Base-by-base conservation (phyloP, 2,888 invertebrate genomes). In the Mythimna ferrago region DNA sequence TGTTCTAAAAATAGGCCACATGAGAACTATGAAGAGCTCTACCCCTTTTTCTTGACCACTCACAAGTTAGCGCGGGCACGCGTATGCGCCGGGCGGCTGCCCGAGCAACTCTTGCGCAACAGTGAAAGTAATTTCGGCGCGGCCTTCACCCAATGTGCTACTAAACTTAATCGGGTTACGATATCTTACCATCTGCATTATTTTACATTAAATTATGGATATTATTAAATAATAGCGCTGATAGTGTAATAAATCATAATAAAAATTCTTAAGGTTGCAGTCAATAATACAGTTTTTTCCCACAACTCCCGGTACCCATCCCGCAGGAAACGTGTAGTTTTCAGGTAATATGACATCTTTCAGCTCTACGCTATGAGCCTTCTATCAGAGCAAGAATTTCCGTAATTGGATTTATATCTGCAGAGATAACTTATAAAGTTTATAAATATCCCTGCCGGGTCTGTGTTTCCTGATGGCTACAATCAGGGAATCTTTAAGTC, bases 61-160 rank as follows among this genome's bases (percentile, higher is more conserved):
- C 53, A 54, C 57, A 53, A 63, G 62, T 57, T 19, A 68, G 61
- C n/a, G n/a, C n/a, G n/a, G n/a, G n/a, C n/a, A 61, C 48, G 82
- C 79, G 70, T 72, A 32, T 58, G 70, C 78, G 82, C 71, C 78
- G 83, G 44, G 51, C n/a, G 2, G 9, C n/a, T 53, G 51, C 51
- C 51, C 75, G 80, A 66, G 60, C 82, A 76, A 73, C 76, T 82
- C 77, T 90, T 90, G 86, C 87, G 86, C 84, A 92, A 93, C 78
- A 87, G 91, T 89, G 94, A 94, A 94, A 94, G 94, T 88, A 90
- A 89, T 92, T 90, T 92, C 88, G 89, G 87, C 77, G 83, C 89
- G 94, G 94, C 94, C 94, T 94, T 94, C 93, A 93, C 93, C 93
- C 85, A 89, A 81, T 91, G 91, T 82, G 84, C 88, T 83, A 90